These are phyloP conservation scores for Pogonophryne albipinna DNA, from an alignment of 2,797 vertebrate genomes.

Conservation along the genomic window DNA sequence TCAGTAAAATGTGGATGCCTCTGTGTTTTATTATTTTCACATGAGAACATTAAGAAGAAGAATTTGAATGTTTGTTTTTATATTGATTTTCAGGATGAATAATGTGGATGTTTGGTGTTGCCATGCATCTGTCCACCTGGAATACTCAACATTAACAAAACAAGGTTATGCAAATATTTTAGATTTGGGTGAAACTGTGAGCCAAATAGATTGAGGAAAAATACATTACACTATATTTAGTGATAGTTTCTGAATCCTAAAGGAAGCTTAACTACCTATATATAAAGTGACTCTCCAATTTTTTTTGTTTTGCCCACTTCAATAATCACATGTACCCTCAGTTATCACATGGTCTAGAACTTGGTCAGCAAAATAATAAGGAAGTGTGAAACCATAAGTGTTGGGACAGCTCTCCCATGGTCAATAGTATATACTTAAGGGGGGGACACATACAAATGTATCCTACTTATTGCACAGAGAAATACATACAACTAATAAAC, in stretches of 20 bases:
- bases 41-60: conserved; percentile 17
- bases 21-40: conserved; percentile 24
- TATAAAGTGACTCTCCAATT: neutral
- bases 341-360: conserved; percentile 12
- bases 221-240: neutral
- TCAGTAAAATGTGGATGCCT: conserved; percentile 18
- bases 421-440: neutral
- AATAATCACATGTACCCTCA: conserved; percentile 14
- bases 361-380: conserved; percentile 27
- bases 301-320: neutral
- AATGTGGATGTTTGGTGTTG: neutral
- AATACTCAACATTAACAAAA: neutral
- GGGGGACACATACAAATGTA: neutral
- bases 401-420: neutral
- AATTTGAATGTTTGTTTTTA: neutral
- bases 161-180: neutral
- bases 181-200: neutral
- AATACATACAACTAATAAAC: neutral
- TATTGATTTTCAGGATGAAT: neutral
- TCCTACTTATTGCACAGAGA: neutral
- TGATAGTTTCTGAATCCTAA: neutral
- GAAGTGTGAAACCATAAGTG: neutral
- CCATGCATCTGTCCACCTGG: neutral
- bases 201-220: neutral
- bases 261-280: neutral